Conservation (phyloP, 2,113 vertebrate species). For the Australoheros scitulus region DNA sequence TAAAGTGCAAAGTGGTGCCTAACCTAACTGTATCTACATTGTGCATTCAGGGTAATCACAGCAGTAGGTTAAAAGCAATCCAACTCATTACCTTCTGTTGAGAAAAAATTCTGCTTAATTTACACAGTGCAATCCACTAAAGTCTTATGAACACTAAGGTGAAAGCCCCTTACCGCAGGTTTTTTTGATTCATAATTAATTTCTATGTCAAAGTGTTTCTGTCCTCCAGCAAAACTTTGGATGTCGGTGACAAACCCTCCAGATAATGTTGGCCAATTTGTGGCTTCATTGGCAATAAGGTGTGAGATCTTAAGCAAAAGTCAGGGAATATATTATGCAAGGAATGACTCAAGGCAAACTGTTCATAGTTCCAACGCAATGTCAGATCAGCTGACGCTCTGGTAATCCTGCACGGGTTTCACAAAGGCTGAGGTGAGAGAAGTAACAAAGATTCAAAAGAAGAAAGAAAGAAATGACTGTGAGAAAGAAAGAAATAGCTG, state of each 20-base stretch:
- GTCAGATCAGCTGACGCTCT: not conserved
- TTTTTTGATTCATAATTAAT: conserved; percentile 27
- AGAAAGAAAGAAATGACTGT: too few relatives aligned
- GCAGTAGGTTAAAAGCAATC: not conserved
- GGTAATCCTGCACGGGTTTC: not conserved
- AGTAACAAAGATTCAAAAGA: too few relatives aligned
- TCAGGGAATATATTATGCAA: not conserved
- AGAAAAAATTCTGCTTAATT: not conserved
- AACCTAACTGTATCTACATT: not conserved
- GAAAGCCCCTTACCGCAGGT: conserved; percentile 11
- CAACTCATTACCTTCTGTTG: not conserved
- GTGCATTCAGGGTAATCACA: not conserved
- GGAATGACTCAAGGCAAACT: not conserved
- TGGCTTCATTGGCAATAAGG: not conserved
- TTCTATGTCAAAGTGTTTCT: not conserved
- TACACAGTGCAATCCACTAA: not conserved
- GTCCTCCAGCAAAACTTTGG: conserved; percentile 6
- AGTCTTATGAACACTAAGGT: conserved; percentile 11
- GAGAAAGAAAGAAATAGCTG: too few relatives aligned
- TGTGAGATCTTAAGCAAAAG: not conserved
- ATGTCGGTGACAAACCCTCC: not conserved
- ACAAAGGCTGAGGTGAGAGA: not conserved
- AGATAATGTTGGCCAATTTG: not conserved
- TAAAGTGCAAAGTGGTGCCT: not conserved
- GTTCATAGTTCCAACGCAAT: too few relatives aligned